Evolutionary conservation across 2,888 invertebrate genomes (phyloP), one percentile per base, ranked within the genome.

Genomic region (Metalampra italica): DNA sequence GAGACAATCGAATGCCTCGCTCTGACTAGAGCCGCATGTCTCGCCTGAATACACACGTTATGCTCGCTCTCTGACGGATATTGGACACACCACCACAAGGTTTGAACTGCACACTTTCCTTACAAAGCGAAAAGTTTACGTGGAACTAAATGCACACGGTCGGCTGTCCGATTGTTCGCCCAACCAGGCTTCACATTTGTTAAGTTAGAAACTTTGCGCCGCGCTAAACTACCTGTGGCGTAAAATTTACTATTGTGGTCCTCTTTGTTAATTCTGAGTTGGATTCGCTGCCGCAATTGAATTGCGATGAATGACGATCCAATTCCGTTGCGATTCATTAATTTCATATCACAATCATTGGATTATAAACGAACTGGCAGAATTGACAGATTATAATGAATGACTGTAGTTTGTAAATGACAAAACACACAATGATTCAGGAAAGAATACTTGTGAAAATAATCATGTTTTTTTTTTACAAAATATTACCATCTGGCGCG

Each of bases 111-210:
- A 78, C 74, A 75, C 78, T 76, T 75, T 74, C 74, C 75, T 78
- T 71, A 78, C 77, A 83, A 81, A 80, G 82, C 75, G 78, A 73
- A 82, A 83, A 83, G 77, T 86, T 84, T 75, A 61, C 61, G 58
- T 74, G 74, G 71, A 79, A 78, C 81, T 82, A 78, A 82, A 84
- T 83, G 80, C 78, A 81, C 72, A 74, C 70, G 73, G 72, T 68
- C 57, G 69, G 65, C 62, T 3, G 22, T 22, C 22, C 72, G 71
- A 72, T 76, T 75, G 77, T 70, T 68, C 63, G 71, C 67, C 69
- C 72, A 71, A 71, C 59, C 59, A 54, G 58, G 62, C 74, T 75
- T 78, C 74, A 73, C 74, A 72, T 75, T 78, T 76, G 75, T 78
- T 68, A 75, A 73, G 76, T 74, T 67, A 66, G 61, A 67, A 75